Base-by-base conservation (phyloP, 2,113 vertebrate species). In the Leptosomus discolor region DNA sequence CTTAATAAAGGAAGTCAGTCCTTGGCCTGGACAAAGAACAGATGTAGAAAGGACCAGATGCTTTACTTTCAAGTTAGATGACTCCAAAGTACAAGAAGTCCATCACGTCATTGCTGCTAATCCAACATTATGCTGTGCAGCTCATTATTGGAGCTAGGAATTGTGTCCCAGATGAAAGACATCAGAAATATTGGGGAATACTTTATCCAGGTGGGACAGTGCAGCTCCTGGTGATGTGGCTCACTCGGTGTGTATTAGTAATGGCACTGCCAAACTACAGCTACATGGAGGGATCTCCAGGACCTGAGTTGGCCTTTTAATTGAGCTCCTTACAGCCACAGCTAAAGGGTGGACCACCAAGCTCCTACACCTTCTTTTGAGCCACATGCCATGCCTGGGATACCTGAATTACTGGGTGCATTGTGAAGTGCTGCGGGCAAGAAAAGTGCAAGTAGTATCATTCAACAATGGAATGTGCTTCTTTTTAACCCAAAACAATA, bases 401-500 rank as follows among this genome's bases (percentile, higher is more conserved):
- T 39, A 56, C 30, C 46, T 85, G 83, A 77, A 51, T 26, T 4
- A 2, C 30, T 16, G 27, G 64, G 43, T 36, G 80, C 3, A 1
- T 65, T 74, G 39, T 64, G 69, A 82, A 78, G 45, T 53, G 24
- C 68, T 70, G 15, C 63, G 53, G 50, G 70, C 43, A 89, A 48
- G 37, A 51, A 58, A 81, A 94, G 69, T 54, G 53, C 86, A 75
- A 71, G 69, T 87, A 91, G 84, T 82, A 36, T 82, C 41, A 34
- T 96, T 95, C 77, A 91, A 41, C 46, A 26, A 3, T 10, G 21
- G 74, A 97, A 96, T 87, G 65, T 95, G 91, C 90, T 94, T 96
- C 94, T 88, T 90, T 95, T 97, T 88, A 97, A 64, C 75, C 88
- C 90, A 67, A 96, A 97, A 65, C 22, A 48, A 88, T 87, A 92